Evolutionary conservation across 1,140 invertebrate species (phyloP).

Genomic region (Eupeodes corollae): DNA sequence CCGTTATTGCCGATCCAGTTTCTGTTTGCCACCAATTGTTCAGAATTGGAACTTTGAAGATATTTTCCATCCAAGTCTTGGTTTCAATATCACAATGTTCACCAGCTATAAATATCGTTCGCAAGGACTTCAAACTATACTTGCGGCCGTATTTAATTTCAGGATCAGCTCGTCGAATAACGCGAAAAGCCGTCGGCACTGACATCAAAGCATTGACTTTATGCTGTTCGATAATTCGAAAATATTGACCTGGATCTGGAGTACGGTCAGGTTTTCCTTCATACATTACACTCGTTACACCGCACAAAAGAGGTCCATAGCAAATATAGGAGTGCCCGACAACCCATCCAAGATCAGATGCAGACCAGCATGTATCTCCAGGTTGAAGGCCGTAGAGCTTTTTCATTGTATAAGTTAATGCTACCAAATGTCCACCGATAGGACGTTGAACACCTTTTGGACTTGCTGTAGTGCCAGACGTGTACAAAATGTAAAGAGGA

Average conservation of each 20-base stretch:
- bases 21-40: conserved; percentile 97
- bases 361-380: conserved; percentile 83
- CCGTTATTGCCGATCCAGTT: conserved; percentile 80
- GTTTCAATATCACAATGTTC: conserved; percentile 91
- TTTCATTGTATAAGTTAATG: conserved; percentile 73
- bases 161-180: conserved; percentile 63
- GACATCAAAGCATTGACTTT: conserved; percentile 75
- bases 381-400: conserved; percentile 69
- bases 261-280: conserved; percentile 92
- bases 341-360: conserved; percentile 83
- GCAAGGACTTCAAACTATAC: conserved; percentile 61
- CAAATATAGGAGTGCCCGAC: conserved; percentile 91
- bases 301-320: conserved; percentile 74
- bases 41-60: conserved; percentile 71
- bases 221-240: conserved; percentile 78
- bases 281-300: conserved; percentile 77
- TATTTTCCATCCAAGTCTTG: conserved; percentile 70
- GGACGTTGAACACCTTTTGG: conserved; percentile 78
- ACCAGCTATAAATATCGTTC: conserved; percentile 77
- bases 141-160: conserved; percentile 51
- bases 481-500: conserved; percentile 85
- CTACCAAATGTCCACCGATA: conserved; percentile 74
- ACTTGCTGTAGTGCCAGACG: conserved; percentile 79
- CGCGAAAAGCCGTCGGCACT: conserved; percentile 79
- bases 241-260: conserved; percentile 78